phyloP scores from a whole-genome alignment of 2,888 invertebrate genomes.

The Lasioglossum marginatum region DNA sequence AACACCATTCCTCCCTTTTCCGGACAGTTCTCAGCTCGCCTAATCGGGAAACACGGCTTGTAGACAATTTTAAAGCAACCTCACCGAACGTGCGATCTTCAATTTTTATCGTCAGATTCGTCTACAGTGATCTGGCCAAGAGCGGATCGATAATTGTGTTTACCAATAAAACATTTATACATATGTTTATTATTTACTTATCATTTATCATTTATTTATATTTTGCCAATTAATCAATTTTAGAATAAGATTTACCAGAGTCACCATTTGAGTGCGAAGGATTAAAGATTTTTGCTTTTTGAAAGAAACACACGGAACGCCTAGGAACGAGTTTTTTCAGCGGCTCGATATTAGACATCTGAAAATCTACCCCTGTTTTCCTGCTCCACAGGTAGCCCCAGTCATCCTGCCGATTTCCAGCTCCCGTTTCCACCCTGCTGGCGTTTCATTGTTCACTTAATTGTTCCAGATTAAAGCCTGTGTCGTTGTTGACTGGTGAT shows the following conservation, averaged over 20 bases:
- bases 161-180: no score
- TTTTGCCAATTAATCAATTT: no score
- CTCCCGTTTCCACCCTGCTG: constrained; percentile 13
- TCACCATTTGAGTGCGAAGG: no score
- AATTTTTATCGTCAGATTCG: neutral
- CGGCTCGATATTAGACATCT: constrained; percentile 15
- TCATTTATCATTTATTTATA: no score
- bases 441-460: constrained; percentile 39
- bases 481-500: constrained; percentile 5
- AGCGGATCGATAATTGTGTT: no score
- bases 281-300: no score
- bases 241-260: no score
- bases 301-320: no score
- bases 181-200: no score
- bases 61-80: neutral
- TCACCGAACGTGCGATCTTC: neutral
- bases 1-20: neutral
- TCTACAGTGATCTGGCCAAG: neutral
- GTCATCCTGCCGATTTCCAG: constrained; percentile 24
- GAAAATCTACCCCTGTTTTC: neutral
- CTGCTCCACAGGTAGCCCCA: constrained; percentile 24
- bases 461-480: constrained; percentile 24
- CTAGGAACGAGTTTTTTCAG: constrained; percentile 16
- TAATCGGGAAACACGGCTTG: constrained; percentile 37
- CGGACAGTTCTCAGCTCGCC: neutral